Conservation (phyloP, 2,113 vertebrate genomes). For the Nyctibius bracteatus region DNA sequence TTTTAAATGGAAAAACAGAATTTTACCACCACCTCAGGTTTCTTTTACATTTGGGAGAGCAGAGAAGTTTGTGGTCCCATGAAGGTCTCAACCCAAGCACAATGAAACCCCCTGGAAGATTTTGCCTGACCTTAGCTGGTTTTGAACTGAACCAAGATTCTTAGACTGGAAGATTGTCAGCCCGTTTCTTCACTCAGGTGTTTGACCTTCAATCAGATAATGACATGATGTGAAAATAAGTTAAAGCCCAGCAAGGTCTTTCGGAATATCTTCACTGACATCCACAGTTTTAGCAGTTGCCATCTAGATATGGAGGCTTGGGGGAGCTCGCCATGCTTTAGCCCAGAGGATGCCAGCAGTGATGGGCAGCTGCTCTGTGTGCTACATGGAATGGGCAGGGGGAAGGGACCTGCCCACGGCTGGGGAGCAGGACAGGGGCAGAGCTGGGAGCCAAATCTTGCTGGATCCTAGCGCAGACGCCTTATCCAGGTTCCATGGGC, state of each 20-base stretch:
- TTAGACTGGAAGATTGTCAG: background rate
- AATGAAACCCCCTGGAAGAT: background rate
- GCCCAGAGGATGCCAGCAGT: background rate
- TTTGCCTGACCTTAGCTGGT: background rate
- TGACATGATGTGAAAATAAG: background rate
- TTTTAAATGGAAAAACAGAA: background rate
- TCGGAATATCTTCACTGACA: background rate
- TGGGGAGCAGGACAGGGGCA: background rate
- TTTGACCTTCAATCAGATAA: background rate
- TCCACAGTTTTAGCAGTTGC: background rate
- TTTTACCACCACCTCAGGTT: background rate
- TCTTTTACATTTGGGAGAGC: background rate
- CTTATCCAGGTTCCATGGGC: background rate
- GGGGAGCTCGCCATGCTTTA: background rate
- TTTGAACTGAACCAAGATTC: background rate
- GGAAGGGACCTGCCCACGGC: background rate
- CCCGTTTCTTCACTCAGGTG: background rate
- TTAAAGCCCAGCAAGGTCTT: background rate
- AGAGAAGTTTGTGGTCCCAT: background rate
- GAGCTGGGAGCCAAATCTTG: background rate
- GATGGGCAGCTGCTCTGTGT: too few relatives aligned
- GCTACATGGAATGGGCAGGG: accelerated
- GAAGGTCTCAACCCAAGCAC: background rate
- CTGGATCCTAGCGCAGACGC: background rate
- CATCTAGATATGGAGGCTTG: background rate